These are phyloP conservation scores for Heteropelma amictum DNA, from an alignment of 2,888 invertebrate species.

Conservation along the genomic window DNA sequence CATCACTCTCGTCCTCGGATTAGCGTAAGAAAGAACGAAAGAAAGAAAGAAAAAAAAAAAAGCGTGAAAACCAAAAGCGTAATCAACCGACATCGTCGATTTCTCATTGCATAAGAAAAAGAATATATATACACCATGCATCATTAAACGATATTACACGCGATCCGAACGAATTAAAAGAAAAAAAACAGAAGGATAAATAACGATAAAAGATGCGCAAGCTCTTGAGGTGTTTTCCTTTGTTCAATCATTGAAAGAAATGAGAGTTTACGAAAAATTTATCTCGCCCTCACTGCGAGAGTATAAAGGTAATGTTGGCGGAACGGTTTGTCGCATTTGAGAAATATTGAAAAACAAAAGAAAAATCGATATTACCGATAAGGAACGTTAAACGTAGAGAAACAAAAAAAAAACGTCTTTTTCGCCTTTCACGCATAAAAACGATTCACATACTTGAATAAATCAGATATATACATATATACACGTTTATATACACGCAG, in stretches of 20 bases:
- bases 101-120: too few relatives aligned
- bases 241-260: conserved; percentile 38
- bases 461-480: conserved; percentile 24
- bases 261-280: conserved; percentile 39
- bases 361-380: conserved; percentile 37
- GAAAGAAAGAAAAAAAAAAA: neutral
- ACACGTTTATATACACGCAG: conserved; percentile 36
- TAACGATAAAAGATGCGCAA: too few relatives aligned
- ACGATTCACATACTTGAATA: conserved; percentile 5
- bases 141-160: neutral
- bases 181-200: too few relatives aligned
- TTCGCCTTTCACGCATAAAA: conserved; percentile 37
- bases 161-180: neutral
- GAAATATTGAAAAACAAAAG: conserved; percentile 10
- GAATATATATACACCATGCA: neutral
- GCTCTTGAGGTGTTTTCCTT: too few relatives aligned
- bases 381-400: conserved; percentile 29
- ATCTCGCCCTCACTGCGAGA: conserved; percentile 51
- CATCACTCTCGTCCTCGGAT: conserved; percentile 13
- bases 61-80: neutral
- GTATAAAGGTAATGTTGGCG: conserved; percentile 29
- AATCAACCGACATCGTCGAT: conserved; percentile 11
- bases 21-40: neutral
- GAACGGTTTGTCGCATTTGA: conserved; percentile 46
- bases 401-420: conserved; percentile 7